Conservation (phyloP, 2,797 vertebrate genomes). For the Anniella stebbinsi region DNA sequence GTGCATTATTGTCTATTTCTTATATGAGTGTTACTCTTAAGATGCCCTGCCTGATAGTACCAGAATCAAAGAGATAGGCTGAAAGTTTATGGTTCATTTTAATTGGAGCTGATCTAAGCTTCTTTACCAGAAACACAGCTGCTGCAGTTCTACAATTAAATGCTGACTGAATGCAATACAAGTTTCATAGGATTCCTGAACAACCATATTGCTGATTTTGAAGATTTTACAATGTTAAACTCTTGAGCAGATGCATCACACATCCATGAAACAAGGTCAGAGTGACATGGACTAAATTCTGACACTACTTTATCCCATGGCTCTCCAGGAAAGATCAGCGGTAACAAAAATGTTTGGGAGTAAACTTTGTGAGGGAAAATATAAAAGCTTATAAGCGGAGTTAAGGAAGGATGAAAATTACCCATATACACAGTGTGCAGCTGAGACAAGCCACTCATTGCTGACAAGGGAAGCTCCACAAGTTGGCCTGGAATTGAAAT, state of each 20-base stretch:
- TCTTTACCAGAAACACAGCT: background rate
- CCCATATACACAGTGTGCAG: conserved; percentile 94
- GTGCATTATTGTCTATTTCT: background rate
- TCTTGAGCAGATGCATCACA: background rate
- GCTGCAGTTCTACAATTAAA: background rate
- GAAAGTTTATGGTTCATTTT: background rate
- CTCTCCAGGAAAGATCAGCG: background rate
- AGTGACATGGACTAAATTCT: background rate
- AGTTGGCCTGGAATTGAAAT: conserved; percentile 71
- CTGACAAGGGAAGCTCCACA: conserved; percentile 90
- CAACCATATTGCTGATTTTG: background rate
- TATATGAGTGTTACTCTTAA: background rate
- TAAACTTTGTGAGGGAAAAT: background rate
- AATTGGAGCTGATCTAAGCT: background rate
- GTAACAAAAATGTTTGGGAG: background rate
- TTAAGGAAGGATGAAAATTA: conserved; percentile 68
- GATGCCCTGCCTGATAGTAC: background rate
- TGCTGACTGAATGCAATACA: background rate
- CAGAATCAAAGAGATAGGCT: background rate
- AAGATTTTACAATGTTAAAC: background rate
- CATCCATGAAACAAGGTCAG: background rate
- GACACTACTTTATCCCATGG: background rate
- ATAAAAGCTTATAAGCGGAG: background rate
- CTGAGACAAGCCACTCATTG: conserved; percentile 89
- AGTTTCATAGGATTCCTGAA: background rate